These are phyloP conservation scores for Choreutis nemorana DNA, from an alignment of 2,888 invertebrate species.

Conservation along the genomic window DNA sequence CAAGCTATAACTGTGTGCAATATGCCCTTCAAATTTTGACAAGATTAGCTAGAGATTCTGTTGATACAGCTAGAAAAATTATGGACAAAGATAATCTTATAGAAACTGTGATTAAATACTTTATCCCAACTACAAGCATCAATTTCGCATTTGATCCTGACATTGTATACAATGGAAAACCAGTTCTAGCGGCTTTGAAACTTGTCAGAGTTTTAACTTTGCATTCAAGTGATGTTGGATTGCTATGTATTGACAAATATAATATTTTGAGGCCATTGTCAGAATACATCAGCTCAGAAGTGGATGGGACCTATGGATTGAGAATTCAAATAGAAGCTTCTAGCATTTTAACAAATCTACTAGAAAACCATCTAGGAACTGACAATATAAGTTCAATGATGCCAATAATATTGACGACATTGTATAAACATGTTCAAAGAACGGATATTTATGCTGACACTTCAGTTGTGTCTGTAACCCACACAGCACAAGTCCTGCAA, in stretches of 20 bases:
- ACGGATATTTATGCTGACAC: conserved; percentile 54
- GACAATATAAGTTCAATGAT: conserved; percentile 53
- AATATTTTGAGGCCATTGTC: conserved; percentile 61
- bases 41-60: conserved; percentile 80
- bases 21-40: conserved; percentile 82
- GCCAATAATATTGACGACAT: conserved; percentile 60
- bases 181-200: conserved; percentile 75
- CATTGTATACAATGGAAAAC: conserved; percentile 68
- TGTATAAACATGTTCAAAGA: conserved; percentile 67
- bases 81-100: conserved; percentile 71
- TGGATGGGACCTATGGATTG: conserved; percentile 57
- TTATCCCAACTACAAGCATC: conserved; percentile 55
- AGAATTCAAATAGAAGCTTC: conserved; percentile 71
- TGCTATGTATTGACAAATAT: conserved; percentile 59
- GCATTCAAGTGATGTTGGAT: conserved; percentile 63
- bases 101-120: conserved; percentile 63
- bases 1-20: conserved; percentile 75
- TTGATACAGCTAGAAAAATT: conserved; percentile 70
- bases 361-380: conserved; percentile 57
- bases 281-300: conserved; percentile 62
- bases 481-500: conserved; percentile 65
- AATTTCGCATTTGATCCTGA: conserved; percentile 42
- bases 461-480: conserved; percentile 62
- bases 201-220: conserved; percentile 75
- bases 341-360: conserved; percentile 62